Evolutionary conservation across 2,888 invertebrate species (phyloP).

Genomic region (Orthosia incerta): DNA sequence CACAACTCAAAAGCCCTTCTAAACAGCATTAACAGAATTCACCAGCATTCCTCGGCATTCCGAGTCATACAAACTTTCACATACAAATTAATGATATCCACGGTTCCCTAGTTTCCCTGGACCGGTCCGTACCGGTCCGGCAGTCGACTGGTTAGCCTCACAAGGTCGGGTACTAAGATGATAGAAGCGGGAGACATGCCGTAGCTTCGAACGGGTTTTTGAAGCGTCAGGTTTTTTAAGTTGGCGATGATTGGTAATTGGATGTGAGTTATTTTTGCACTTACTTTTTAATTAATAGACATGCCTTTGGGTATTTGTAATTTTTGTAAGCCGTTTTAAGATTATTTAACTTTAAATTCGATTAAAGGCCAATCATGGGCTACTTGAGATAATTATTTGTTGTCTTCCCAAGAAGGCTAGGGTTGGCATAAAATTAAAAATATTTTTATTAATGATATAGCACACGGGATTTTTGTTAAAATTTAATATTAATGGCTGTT

Average conservation of each 20-base stretch:
- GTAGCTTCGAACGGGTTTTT: not conserved
- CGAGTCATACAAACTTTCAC: slow-evolving; percentile 65
- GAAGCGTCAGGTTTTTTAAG: not conserved
- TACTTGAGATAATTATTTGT: too few species aligned
- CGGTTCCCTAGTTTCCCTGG: slow-evolving; percentile 67
- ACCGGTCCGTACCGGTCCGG: slow-evolving; percentile 60
- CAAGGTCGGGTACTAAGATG: slow-evolving; percentile 65
- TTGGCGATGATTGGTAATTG: not conserved
- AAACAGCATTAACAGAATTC: slow-evolving; percentile 34
- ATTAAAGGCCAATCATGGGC: too few species aligned
- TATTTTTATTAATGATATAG: too few species aligned
- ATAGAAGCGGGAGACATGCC: slow-evolving; percentile 48
- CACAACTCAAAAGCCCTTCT: slow-evolving; percentile 1
- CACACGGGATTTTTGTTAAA: too few species aligned
- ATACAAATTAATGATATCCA: slow-evolving; percentile 66
- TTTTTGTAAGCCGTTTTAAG: not conserved
- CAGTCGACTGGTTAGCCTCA: slow-evolving; percentile 63
- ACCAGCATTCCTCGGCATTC: slow-evolving; percentile 52
- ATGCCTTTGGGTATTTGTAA: not conserved
- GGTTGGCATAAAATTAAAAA: too few species aligned
- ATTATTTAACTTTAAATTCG: too few species aligned
- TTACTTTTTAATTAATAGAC: not conserved
- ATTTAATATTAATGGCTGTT: too few species aligned
- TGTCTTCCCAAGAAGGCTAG: too few species aligned
- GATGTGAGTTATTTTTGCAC: not conserved